Conservation (phyloP, 2,888 invertebrate species). For the Pterostichus niger region DNA sequence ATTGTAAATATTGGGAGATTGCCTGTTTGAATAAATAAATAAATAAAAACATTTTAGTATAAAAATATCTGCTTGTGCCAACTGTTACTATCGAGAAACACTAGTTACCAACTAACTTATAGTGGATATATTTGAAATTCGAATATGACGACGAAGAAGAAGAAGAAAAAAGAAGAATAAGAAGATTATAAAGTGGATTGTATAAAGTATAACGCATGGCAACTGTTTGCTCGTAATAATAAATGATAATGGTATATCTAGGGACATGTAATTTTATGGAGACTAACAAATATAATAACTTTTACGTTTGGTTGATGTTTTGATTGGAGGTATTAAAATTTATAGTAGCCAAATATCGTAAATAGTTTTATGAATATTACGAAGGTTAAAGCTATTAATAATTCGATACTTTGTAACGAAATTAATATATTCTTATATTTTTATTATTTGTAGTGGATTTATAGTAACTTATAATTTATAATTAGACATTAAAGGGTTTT, state of each 20-base stretch:
- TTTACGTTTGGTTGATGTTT: neutral
- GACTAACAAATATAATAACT: neutral
- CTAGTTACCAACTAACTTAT: too few relatives aligned
- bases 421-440: neutral
- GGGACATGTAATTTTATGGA: slow-evolving; percentile 1
- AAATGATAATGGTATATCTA: neutral
- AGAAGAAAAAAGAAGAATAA: neutral
- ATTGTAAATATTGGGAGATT: too few relatives aligned
- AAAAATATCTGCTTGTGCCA: too few relatives aligned
- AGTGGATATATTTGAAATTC: neutral
- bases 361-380: slow-evolving; percentile 34
- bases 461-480: too few relatives aligned
- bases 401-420: slow-evolving; percentile 13
- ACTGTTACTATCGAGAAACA: too few relatives aligned
- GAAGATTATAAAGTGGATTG: neutral
- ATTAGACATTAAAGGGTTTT: too few relatives aligned
- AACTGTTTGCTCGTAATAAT: neutral
- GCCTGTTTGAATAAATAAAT: too few relatives aligned
- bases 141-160: neutral
- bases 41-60: too few relatives aligned
- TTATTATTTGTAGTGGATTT: neutral
- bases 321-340: neutral
- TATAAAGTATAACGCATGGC: neutral
- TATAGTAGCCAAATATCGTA: slow-evolving; percentile 13
- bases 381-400: neutral